Conservation (phyloP, 2,888 invertebrate species). For the Allolobophora icterica region DNA sequence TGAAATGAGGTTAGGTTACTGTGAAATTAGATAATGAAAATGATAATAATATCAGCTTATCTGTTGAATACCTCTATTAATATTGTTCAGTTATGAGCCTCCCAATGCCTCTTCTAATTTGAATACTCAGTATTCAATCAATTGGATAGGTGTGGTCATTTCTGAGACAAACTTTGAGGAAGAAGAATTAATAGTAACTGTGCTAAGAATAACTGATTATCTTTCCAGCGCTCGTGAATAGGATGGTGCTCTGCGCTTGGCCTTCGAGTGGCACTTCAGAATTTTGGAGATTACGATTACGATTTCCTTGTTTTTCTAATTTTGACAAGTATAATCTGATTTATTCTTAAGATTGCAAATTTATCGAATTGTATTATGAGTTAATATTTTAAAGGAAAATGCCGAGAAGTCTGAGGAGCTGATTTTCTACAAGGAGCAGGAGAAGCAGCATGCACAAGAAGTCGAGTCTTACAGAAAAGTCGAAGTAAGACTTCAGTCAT, state of each 20-base stretch:
- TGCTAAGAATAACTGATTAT: not conserved
- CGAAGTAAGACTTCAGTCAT: not conserved
- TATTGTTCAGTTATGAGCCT: not conserved
- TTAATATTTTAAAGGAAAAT: not conserved
- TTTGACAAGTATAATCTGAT: not conserved
- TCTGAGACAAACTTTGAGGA: too few relatives aligned
- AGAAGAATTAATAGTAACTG: not conserved
- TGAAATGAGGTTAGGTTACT: too few relatives aligned
- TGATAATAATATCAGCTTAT: not conserved
- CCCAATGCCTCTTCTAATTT: too few relatives aligned
- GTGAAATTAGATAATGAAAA: too few relatives aligned
- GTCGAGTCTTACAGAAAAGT: constrained; percentile 25
- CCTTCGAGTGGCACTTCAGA: too few relatives aligned
- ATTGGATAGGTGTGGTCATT: not conserved
- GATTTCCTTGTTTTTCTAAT: not conserved
- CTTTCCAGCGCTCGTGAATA: too few relatives aligned
- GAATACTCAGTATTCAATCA: too few relatives aligned
- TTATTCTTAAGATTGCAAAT: not conserved
- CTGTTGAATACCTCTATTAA: not conserved
- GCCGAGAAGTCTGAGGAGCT: constrained; percentile 18
- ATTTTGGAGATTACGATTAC: too few relatives aligned
- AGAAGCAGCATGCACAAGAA: not conserved
- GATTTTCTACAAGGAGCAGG: not conserved
- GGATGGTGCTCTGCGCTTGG: too few relatives aligned
- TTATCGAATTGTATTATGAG: not conserved